Evolutionary conservation across 2,113 vertebrate genomes (phyloP).

Genomic region (Rhea americana): DNA sequence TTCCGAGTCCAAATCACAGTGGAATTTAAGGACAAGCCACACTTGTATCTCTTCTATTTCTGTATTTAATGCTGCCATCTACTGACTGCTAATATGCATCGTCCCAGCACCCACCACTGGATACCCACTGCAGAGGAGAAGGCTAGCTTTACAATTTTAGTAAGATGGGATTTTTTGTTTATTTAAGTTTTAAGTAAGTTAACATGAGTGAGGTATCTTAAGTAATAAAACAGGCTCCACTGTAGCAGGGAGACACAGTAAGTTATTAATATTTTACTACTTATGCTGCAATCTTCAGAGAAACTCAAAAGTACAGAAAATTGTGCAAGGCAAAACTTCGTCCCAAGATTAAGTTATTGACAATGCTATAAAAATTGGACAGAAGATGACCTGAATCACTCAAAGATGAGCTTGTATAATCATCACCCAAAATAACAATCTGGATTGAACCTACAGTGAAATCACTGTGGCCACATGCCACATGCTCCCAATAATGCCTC

Average conservation of each 20-base stretch:
- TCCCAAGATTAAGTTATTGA: background rate
- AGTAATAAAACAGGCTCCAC: background rate
- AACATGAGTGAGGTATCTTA: background rate
- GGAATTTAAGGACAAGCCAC: background rate
- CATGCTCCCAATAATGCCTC: background rate
- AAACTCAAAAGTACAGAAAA: background rate
- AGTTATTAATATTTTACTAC: background rate
- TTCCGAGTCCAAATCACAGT: background rate
- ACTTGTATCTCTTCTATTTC: background rate
- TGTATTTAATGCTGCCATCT: slow-evolving; percentile 40
- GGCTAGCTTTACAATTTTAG: background rate
- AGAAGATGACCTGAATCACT: background rate
- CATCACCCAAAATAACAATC: background rate
- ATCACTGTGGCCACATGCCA: background rate
- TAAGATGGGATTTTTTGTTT: background rate
- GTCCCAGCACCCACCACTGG: background rate
- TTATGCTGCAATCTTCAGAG: background rate
- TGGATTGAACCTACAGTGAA: background rate
- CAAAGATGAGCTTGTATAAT: background rate
- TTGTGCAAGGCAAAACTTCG: background rate
- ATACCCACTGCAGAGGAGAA: background rate
- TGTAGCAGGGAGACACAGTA: background rate
- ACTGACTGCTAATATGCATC: background rate
- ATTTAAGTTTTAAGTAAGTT: background rate
- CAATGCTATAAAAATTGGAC: background rate